These are phyloP conservation scores for Andrena trimmerana DNA, from an alignment of 2,888 invertebrate species.

Conservation along the genomic window DNA sequence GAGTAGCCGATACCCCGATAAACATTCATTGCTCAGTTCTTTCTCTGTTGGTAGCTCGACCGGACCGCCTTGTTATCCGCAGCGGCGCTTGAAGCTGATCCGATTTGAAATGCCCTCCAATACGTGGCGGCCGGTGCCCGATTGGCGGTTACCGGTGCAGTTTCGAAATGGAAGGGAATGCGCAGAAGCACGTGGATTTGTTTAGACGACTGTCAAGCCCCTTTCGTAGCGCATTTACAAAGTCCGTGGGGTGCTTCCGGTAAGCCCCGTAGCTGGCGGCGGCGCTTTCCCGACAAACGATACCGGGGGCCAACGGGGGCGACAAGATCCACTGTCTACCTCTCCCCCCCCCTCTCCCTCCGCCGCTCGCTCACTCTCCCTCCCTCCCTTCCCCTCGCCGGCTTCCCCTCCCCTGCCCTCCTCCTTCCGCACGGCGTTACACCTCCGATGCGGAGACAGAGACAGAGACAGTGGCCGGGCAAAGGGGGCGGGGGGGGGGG, in stretches of 20 bases:
- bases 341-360: constrained; percentile 14
- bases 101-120: constrained; percentile 63
- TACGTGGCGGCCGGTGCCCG: constrained; percentile 22
- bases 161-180: constrained; percentile 57
- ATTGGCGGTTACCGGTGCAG: constrained; percentile 54
- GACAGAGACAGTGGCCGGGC: constrained; percentile 53
- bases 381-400: constrained; percentile 3
- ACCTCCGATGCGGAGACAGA: constrained; percentile 60
- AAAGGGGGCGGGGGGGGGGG: constrained; percentile 24
- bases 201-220: constrained; percentile 73
- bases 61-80: background rate
- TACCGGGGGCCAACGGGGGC: constrained; percentile 70
- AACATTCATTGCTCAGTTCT: no score
- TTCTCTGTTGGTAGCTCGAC: background rate
- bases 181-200: constrained; percentile 79
- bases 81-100: constrained; percentile 4
- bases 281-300: constrained; percentile 71
- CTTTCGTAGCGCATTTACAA: constrained; percentile 75
- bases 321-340: constrained; percentile 65
- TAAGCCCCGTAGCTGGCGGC: constrained; percentile 78
- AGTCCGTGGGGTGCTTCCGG: constrained; percentile 79
- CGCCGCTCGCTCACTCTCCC: background rate
- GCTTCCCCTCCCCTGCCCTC: background rate
- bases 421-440: constrained; percentile 41
- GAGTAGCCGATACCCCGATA: no score